Evolutionary conservation across 2,888 invertebrate species (phyloP).

Genomic region (Morpho achilles): DNA sequence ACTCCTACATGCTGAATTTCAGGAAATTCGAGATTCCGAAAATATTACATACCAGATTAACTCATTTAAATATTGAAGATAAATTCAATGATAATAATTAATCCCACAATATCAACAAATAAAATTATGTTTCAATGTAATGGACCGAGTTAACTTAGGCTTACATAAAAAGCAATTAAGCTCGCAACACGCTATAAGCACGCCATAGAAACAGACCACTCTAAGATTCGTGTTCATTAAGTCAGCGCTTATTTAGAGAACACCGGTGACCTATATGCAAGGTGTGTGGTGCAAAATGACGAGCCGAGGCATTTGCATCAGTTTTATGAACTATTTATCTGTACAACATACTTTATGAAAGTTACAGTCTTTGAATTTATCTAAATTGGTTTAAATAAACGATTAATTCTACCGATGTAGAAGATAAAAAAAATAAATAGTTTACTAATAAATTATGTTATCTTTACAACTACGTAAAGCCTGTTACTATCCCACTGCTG

Average conservation of each 20-base stretch:
- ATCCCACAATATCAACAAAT: too few species aligned
- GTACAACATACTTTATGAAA: neutral
- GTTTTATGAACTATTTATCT: neutral
- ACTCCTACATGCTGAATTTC: too few species aligned
- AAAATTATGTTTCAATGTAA: constrained; percentile 7
- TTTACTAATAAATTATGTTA: too few species aligned
- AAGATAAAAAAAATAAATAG: too few species aligned
- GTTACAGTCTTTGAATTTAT: neutral
- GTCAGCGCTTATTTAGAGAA: constrained; percentile 38
- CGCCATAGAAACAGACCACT: constrained; percentile 34
- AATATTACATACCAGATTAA: too few species aligned
- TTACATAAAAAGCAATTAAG: constrained; percentile 29
- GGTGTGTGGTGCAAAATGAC: constrained; percentile 23
- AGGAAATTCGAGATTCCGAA: too few species aligned
- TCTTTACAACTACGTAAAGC: too few species aligned
- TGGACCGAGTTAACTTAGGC: constrained; percentile 13
- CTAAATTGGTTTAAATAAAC: too few species aligned
- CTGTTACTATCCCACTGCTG: too few species aligned
- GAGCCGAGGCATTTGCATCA: neutral
- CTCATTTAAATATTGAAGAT: too few species aligned
- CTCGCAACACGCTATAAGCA: constrained; percentile 24
- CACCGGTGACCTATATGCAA: constrained; percentile 35
- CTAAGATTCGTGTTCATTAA: constrained; percentile 38
- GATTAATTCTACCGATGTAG: too few species aligned
- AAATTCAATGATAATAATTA: too few species aligned